These are phyloP conservation scores for Chiloscyllium plagiosum DNA, from an alignment of 2,113 vertebrate genomes.

Conservation along the genomic window DNA sequence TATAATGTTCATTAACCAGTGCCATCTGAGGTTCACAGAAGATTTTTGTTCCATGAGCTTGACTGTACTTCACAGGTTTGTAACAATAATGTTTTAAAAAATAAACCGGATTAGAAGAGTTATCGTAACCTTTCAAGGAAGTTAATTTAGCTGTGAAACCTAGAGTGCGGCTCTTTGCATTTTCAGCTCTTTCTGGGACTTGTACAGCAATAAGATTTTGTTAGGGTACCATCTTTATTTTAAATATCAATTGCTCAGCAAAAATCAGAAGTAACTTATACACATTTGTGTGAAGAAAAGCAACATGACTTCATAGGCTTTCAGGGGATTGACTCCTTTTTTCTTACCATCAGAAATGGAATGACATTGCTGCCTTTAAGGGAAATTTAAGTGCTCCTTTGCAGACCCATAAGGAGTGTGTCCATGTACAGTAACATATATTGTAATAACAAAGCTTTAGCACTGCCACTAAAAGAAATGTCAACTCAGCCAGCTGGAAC, in stretches of 20 bases:
- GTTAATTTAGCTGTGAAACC: background rate
- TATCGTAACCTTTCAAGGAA: background rate
- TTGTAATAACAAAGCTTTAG: background rate
- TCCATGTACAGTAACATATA: background rate
- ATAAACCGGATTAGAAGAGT: background rate
- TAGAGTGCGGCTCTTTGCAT: background rate
- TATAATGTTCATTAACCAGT: background rate
- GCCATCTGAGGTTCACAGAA: background rate
- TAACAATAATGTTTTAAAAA: background rate
- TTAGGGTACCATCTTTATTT: background rate
- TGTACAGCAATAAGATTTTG: background rate
- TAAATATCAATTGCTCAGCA: background rate
- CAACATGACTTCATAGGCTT: background rate
- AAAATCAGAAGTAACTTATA: background rate
- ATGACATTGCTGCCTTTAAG: background rate
- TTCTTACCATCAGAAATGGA: background rate
- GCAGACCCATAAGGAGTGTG: background rate
- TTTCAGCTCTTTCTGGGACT: background rate
- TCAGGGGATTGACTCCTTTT: background rate
- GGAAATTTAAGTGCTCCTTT: background rate
- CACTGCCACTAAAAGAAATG: background rate
- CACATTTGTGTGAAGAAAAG: background rate
- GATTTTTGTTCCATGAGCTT: background rate
- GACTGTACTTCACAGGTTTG: background rate
- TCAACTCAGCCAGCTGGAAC: background rate